Percentiles rank a stretch among this genome's conserved stretches.
phyloP scores from a whole-genome alignment of 2,888 invertebrate species.

The Carcina quercana region DNA sequence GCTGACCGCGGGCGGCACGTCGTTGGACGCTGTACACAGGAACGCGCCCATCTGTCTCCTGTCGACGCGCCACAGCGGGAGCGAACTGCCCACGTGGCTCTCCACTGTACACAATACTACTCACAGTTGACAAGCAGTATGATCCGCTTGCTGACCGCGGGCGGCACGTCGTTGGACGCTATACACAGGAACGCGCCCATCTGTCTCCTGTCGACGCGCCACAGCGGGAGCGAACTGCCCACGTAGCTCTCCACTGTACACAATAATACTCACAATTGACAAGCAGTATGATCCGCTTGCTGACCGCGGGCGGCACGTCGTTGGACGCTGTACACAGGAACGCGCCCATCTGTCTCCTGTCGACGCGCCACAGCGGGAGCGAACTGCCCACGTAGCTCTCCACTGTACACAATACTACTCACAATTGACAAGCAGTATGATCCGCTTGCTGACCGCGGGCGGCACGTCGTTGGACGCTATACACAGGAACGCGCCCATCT shows the following conservation, averaged over 20 bases:
- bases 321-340: too few species aligned
- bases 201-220: constrained; percentile 89
- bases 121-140: constrained; percentile 93
- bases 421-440: too few species aligned
- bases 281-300: neutral
- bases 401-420: too few species aligned
- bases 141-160: constrained; percentile 91
- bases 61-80: constrained; percentile 82
- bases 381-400: too few species aligned
- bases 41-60: constrained; percentile 94
- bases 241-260: constrained; percentile 81
- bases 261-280: constrained; percentile 17
- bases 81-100: constrained; percentile 80
- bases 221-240: constrained; percentile 75
- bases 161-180: constrained; percentile 93
- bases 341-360: too few species aligned
- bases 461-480: too few species aligned
- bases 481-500: too few species aligned
- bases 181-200: constrained; percentile 95
- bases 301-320: too few species aligned
- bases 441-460: too few species aligned
- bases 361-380: too few species aligned
- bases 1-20: constrained; percentile 93
- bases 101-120: constrained; percentile 76
- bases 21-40: constrained; percentile 93